A percentile compares a stretch with the other conserved stretches of the same genome.
phyloP scores from a whole-genome alignment of 2,113 vertebrate species.

The Aix galericulata region DNA sequence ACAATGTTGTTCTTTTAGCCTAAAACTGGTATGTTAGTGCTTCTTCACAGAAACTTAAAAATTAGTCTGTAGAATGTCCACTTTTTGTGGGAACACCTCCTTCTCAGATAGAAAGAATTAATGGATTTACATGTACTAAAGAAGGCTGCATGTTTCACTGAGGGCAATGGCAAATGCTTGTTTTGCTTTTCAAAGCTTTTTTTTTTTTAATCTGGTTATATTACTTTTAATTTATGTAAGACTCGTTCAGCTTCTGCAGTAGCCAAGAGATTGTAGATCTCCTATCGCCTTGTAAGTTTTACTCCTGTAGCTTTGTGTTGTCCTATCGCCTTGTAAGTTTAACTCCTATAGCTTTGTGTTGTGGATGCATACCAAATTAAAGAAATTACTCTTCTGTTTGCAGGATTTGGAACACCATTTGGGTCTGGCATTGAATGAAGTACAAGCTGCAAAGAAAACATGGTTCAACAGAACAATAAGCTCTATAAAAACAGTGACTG shows the following conservation, averaged over 20 bases:
- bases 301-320: neutral
- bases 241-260: neutral
- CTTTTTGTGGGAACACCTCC: neutral
- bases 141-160: neutral
- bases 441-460: constrained; percentile 98
- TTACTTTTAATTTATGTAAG: constrained; percentile 1
- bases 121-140: neutral
- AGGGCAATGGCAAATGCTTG: neutral
- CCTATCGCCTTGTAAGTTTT: neutral
- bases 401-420: constrained; percentile 97
- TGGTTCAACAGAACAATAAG: constrained; percentile 99
- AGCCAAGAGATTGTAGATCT: neutral
- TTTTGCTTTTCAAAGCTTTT: constrained; percentile 5
- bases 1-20: neutral
- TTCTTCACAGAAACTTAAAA: neutral
- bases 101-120: neutral
- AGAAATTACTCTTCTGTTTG: neutral
- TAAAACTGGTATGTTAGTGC: neutral
- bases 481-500: constrained; percentile 98
- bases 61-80: neutral
- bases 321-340: neutral
- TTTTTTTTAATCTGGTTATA: neutral
- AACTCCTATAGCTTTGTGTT: neutral
- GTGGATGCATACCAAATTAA: neutral
- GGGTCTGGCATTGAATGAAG: constrained; percentile 94